These are phyloP conservation scores for Sakesphorus luctuosus DNA, from an alignment of 2,113 vertebrate genomes.

Conservation along the genomic window DNA sequence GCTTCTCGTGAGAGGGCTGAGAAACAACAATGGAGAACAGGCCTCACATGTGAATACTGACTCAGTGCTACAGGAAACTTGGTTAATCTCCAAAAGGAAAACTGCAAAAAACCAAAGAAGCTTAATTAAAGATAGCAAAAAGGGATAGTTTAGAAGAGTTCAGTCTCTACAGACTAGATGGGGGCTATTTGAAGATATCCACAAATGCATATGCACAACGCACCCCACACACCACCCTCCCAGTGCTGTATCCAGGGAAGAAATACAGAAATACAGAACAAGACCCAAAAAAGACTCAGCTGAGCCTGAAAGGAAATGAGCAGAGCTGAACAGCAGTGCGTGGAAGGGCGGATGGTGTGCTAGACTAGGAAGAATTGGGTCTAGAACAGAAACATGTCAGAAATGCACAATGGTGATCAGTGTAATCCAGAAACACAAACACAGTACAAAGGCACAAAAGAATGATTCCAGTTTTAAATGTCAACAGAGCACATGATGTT, in stretches of 20 bases:
- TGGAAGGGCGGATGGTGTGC: neutral
- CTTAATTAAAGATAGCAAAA: neutral
- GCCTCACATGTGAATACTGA: neutral
- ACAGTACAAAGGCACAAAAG: neutral
- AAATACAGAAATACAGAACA: neutral
- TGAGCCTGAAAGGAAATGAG: neutral
- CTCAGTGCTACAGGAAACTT: neutral
- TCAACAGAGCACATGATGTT: neutral
- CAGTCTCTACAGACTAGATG: neutral
- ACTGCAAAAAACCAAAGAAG: neutral
- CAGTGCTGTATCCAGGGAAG: neutral
- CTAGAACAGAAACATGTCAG: neutral
- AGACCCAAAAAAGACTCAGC: neutral
- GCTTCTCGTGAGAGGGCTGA: neutral
- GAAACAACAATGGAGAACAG: neutral
- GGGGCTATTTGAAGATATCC: neutral
- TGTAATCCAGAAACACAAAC: neutral
- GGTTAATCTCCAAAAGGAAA: constrained; percentile 7
- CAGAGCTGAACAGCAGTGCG: neutral
- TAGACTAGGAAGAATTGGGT: neutral
- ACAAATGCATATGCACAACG: neutral
- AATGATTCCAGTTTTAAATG: neutral
- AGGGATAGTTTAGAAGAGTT: neutral
- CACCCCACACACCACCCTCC: neutral
- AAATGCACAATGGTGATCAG: neutral